Conservation (phyloP, 2,888 invertebrate genomes). For the Lottia gigantea region DNA sequence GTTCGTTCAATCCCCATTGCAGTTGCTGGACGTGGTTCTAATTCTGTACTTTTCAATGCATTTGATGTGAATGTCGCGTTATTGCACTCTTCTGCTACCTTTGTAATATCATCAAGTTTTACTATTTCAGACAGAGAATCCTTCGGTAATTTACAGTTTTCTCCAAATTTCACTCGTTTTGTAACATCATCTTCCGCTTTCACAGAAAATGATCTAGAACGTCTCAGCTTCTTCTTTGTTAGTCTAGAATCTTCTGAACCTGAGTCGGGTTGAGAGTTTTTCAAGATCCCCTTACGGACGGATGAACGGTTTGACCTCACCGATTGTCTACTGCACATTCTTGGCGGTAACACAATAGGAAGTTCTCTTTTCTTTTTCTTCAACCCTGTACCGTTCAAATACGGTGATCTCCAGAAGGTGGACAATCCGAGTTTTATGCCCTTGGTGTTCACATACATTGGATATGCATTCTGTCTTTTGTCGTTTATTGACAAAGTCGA, state of each 20-base stretch:
- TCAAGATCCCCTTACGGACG: too few species aligned
- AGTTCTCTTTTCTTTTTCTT: background rate
- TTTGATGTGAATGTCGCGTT: too few species aligned
- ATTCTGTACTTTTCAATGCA: too few species aligned
- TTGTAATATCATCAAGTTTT: too few species aligned
- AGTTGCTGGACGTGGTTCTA: too few species aligned
- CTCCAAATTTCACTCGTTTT: conserved; percentile 1
- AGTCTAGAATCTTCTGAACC: background rate
- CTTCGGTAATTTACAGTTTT: too few species aligned
- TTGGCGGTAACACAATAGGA: background rate
- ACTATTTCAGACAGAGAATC: too few species aligned
- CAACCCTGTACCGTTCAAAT: background rate
- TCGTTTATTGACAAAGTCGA: background rate
- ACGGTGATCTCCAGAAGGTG: conserved; percentile 20
- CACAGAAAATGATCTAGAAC: background rate
- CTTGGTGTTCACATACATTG: background rate
- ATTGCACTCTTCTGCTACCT: too few species aligned
- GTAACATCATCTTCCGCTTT: background rate
- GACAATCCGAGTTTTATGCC: conserved; percentile 9
- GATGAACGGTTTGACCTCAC: too few species aligned
- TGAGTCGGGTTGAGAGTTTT: background rate
- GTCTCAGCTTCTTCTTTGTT: background rate
- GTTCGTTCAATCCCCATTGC: too few species aligned
- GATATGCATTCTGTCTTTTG: background rate
- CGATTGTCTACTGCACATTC: background rate